Base-by-base conservation (phyloP, 2,113 vertebrate genomes). In the Crotalus horridus region DNA sequence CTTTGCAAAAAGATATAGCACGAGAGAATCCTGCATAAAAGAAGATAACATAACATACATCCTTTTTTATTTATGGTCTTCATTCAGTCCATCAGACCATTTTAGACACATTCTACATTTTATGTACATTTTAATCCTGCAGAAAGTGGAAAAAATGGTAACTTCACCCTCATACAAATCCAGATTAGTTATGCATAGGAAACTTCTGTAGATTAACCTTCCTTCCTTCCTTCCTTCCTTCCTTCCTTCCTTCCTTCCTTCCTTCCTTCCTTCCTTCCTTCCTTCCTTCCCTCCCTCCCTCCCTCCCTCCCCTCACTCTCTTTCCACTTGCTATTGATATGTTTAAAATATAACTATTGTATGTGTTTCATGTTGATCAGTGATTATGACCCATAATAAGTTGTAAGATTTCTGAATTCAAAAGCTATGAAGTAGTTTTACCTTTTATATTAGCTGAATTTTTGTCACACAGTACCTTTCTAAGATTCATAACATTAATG, bases 341-440 rank as follows among this genome's bases (percentile, higher is more conserved):
- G 13, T 51, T 93, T 86, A 59, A 91, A 92, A 20, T 24, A 43
- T 46, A 90, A 85, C 91, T 92, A 51, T 7, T 8, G 48, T 51
- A 33, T 46, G 24, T 1, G 0, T 69, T 89, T 81, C 11, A 6
- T 51, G 24, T 59, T 7, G 9, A 15, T 7, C 90, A 59, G 48
- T 95, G 91, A 24, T 69, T 93, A 85, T 85, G 92, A 56, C 61
- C 86, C 91, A 88, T 81, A 95, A 91, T n/a, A 59, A n/a, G 69
- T 91, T 43, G 1, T 8, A 0, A 61, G 58, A 74, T 90, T 10
- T 74, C 21, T 89, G 56, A 8, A 13, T 89, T 54, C 61, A 53
- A 92, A 33, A 92, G 87, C 17, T 26, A 53, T 21, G 13, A 53
- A 46, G 55, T n/a, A 11, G 21, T 59, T 69, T 61, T 54, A 24